Evolutionary conservation across 2,113 vertebrate genomes (phyloP).

Genomic region (Thryonomys swinderianus): DNA sequence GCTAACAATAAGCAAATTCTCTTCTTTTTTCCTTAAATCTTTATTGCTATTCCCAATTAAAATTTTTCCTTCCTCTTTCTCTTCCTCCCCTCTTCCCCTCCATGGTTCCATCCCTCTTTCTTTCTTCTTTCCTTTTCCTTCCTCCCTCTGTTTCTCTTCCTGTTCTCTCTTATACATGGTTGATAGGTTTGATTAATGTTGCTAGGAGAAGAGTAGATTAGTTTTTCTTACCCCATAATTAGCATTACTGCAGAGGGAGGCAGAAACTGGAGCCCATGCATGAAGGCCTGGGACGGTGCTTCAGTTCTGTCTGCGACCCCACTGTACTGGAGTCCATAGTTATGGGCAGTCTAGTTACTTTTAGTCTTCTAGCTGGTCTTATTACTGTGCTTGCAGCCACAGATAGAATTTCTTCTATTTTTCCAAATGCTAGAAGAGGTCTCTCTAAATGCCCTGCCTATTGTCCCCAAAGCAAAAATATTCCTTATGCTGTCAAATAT

Average conservation of each 20-base stretch:
- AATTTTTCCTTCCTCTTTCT: background rate
- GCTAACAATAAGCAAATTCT: conserved; percentile 28
- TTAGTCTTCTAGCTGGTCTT: background rate
- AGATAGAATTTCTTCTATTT: conserved; percentile 10
- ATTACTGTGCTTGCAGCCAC: background rate
- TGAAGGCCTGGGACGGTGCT: background rate
- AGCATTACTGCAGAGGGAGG: conserved; percentile 1
- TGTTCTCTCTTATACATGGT: background rate
- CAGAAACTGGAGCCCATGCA: background rate
- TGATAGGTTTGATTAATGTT: conserved; percentile 68
- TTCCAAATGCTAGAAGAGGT: background rate
- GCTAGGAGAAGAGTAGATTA: conserved; percentile 63
- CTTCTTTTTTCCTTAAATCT: conserved; percentile 24
- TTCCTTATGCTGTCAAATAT: background rate
- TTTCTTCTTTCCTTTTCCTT: no score
- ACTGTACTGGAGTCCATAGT: accelerated
- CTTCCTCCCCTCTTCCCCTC: no score
- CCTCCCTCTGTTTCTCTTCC: no score
- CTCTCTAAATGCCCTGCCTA: background rate
- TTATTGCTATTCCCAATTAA: background rate
- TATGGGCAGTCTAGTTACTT: accelerated
- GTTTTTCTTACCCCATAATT: conserved; percentile 41
- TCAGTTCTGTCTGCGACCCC: background rate
- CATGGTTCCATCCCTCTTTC: no score
- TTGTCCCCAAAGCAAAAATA: conserved; percentile 26